A percentile compares a stretch with the other conserved stretches of the same genome.
Evolutionary conservation across 2,797 vertebrate species (phyloP).

Genomic region (Argya squamiceps): DNA sequence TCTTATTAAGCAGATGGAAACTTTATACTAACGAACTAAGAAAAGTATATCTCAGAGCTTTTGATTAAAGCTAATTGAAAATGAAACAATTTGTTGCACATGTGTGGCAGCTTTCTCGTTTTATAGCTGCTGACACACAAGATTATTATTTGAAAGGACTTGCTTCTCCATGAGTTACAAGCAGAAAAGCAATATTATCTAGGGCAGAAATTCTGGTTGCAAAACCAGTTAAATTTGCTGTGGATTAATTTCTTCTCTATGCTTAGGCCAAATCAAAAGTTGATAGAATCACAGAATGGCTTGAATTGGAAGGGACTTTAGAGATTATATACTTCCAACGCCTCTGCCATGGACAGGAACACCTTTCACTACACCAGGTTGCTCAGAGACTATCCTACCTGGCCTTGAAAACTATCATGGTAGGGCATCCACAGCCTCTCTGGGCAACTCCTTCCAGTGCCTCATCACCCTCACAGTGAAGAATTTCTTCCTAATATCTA

Average conservation of each 20-base stretch:
- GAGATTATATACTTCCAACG: background rate
- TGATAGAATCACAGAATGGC: background rate
- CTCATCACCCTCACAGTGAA: background rate
- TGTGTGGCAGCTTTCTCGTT: background rate
- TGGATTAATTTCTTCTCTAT: background rate
- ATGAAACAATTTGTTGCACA: background rate
- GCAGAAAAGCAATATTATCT: background rate
- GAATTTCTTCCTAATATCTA: background rate
- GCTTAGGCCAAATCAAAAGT: background rate
- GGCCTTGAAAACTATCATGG: too few species aligned
- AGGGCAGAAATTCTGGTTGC: background rate
- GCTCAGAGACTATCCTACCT: background rate
- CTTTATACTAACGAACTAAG: background rate
- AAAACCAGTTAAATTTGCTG: background rate
- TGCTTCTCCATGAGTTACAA: background rate
- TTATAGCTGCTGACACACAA: background rate
- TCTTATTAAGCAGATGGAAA: constrained; percentile 33
- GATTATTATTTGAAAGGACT: background rate
- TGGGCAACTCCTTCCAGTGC: background rate
- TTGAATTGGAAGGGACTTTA: background rate
- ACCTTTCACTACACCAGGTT: background rate
- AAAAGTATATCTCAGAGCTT: background rate
- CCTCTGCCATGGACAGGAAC: background rate
- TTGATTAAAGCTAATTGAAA: constrained; percentile 1
- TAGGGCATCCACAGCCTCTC: background rate